Base-by-base conservation (phyloP, 2,888 invertebrate species). In the Epirrhoe tristata region DNA sequence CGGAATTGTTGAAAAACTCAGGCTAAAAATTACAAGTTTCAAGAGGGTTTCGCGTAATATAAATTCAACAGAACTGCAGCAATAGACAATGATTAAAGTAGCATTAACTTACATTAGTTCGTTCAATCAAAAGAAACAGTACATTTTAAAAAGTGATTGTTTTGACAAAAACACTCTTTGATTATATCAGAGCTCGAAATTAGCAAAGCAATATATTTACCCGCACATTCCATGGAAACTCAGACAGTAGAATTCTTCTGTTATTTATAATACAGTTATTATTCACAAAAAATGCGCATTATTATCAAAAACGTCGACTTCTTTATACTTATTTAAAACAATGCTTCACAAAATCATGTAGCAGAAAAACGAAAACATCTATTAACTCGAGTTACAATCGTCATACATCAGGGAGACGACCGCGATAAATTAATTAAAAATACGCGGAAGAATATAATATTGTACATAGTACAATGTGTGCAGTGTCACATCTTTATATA, bases 311-410 rank as follows among this genome's bases (percentile, higher is more conserved):
- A 66, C 70, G 61, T 69, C 61, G 62, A 69, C 66, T 71, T 66
- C 52, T 58, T 57, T 55, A 70, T 63, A n/a, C n/a, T n/a, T n/a
- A 70, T 70, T 69, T 66, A 17, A 55, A 61, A 72, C 63, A 72
- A 70, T 69, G 56, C 57, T 51, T 69, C 72, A 64, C 70, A 58
- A 66, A 71, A 68, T 57, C 71, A 73, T 71, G 73, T 69, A 73
- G 63, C 74, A 75, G 72, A 73, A 71, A 73, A 74, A 74, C 70
- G 70, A 66, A 70, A 70, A 69, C 69, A 69, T 61, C 66, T 72
- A 74, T 73, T 69, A 69, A 58, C 51, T 17, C 46, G 63, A 61
- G 50, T 63, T 66, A 72, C 70, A 72, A 66, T 66, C 58, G 65
- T 60, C 46, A 63, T 72, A 70, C 65, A 69, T 71, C 66, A 68